Percentiles rank a stretch among this genome's conserved stretches.
Evolutionary conservation across 2,888 invertebrate species (phyloP).

Genomic region (Catocala nupta): DNA sequence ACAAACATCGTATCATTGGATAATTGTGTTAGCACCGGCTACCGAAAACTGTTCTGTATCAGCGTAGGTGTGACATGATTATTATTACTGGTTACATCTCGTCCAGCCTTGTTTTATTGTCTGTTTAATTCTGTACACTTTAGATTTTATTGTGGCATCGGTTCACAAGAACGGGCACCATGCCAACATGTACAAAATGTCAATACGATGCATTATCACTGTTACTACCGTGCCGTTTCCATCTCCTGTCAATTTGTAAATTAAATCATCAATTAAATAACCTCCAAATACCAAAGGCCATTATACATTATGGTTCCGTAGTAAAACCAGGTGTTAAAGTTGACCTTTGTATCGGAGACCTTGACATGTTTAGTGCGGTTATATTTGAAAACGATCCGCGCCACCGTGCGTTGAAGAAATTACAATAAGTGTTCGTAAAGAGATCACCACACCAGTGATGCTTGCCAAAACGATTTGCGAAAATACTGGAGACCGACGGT

Average conservation of each 20-base stretch:
- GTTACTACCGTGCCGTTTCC: constrained; percentile 61
- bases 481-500: constrained; percentile 62
- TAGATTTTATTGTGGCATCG: constrained; percentile 77
- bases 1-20: neutral
- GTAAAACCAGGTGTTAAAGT: constrained; percentile 37
- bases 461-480: constrained; percentile 68
- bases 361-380: constrained; percentile 73
- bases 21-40: constrained; percentile 11
- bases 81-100: constrained; percentile 65
- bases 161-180: constrained; percentile 70
- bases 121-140: constrained; percentile 74
- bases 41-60: constrained; percentile 12
- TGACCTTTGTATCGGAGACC: constrained; percentile 54
- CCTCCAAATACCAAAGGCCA: neutral
- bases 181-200: constrained; percentile 82
- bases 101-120: constrained; percentile 66
- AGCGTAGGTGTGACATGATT: constrained; percentile 41
- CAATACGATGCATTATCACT: constrained; percentile 83
- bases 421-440: constrained; percentile 57
- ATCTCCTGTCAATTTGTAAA: constrained; percentile 51
- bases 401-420: constrained; percentile 56
- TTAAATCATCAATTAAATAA: constrained; percentile 19
- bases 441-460: constrained; percentile 51
- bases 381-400: constrained; percentile 60
- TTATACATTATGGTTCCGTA: neutral